Evolutionary conservation across 2,113 vertebrate species (phyloP), one percentile per base, ranked within the genome.

Genomic region (Platysternon megacephalum): DNA sequence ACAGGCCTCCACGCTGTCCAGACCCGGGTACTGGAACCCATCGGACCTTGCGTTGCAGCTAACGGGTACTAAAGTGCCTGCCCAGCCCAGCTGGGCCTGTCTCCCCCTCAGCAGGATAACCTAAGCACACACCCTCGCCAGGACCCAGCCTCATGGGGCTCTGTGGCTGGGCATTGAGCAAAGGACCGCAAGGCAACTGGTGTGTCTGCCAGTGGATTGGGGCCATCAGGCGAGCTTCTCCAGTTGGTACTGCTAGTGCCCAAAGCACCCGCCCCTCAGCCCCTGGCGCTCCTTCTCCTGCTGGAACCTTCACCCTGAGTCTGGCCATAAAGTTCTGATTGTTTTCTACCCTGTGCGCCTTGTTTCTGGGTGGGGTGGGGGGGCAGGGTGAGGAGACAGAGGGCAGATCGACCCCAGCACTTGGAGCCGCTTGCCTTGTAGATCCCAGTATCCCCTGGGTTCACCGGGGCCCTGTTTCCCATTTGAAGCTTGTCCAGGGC

Each of bases 281-380:
- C 88, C 88, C 81, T 49, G 90, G 80, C 21, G 82, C 58, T 42
- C 58, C 83, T 44, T 42, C 85, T 82, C 76, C 79, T 94, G 82
- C 82, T 76, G 83, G 82, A 80, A 79, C 85, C 26, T 72, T 46
- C 87, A 93, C 89, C 89, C 56, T 6, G 55, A 84, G 79, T 82
- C 93, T 52, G 93, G 79, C 92, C 95, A 97, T 98, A 98, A 98
- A 98, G 90, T 97, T 97, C 85, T 93, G 56, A 94, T 95, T 97
- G 95, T 98, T 98, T 98, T 98, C 96, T 98, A 98, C 88, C 94
- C 86, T 87, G 93, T 65, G 80, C 48, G 56, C 89, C 85, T 89
- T 11, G 49, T 90, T 81, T 82, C 24, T 91, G 26, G 21, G 35
- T 29, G 68, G 61, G 16, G 8, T 14, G 42, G 39, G 46, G 32